phyloP scores from a whole-genome alignment of 2,113 vertebrate species.

The Recurvirostra avosetta region DNA sequence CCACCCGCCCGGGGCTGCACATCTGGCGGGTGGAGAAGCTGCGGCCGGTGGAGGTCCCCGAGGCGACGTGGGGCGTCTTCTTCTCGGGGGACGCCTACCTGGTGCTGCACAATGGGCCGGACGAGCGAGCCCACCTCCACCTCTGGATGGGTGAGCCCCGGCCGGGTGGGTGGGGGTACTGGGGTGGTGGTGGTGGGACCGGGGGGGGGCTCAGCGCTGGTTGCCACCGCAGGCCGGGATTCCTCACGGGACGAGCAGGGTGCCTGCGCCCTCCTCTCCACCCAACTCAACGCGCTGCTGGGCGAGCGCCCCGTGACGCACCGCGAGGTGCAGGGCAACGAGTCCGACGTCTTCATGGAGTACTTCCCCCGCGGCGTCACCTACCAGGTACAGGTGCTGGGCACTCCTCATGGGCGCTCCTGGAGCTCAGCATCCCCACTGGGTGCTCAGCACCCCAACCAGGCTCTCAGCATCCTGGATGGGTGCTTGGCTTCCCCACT shows the following conservation, averaged over 20 bases:
- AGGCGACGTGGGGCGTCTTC: slow-evolving; percentile 77
- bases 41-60: slow-evolving; percentile 74
- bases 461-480: not conserved
- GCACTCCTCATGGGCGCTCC: fast-evolving
- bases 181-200: fast-evolving
- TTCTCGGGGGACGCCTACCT: slow-evolving; percentile 88
- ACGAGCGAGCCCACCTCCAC: slow-evolving; percentile 78
- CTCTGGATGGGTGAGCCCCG: slow-evolving; percentile 87
- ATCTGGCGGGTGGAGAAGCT: slow-evolving; percentile 88
- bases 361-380: slow-evolving; percentile 87
- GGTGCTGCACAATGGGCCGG: slow-evolving; percentile 79
- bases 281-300: slow-evolving; percentile 84
- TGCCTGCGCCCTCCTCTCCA: slow-evolving; percentile 84
- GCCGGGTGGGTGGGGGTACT: too few species aligned
- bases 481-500: not conserved
- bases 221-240: slow-evolving; percentile 74
- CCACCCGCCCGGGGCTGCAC: slow-evolving; percentile 69
- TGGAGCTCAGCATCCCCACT: fast-evolving
- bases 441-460: not conserved
- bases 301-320: slow-evolving; percentile 85
- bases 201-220: not conserved
- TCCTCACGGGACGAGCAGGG: slow-evolving; percentile 86
- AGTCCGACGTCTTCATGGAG: slow-evolving; percentile 83
- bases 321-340: slow-evolving; percentile 85
- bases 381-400: slow-evolving; percentile 79